These are phyloP conservation scores for Drosophila kanapiae DNA, from an alignment of 1,140 invertebrate species.

Conservation along the genomic window DNA sequence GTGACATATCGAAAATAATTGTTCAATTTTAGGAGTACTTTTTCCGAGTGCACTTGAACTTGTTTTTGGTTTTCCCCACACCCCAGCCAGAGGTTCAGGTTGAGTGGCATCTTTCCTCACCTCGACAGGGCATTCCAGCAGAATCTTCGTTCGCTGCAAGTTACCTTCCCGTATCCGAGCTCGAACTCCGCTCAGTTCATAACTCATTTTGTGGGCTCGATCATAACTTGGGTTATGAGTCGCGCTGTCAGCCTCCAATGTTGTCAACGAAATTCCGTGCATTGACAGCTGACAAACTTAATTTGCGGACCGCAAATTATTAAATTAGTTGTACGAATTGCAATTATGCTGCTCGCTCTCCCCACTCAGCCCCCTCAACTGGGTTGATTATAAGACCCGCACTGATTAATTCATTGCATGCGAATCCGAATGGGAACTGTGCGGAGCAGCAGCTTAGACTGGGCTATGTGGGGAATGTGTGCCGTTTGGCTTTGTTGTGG, in stretches of 20 bases:
- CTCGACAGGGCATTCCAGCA: conserved; percentile 14
- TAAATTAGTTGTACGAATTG: conserved; percentile 82
- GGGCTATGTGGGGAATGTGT: conserved; percentile 69
- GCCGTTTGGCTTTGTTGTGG: conserved; percentile 76
- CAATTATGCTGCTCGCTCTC: conserved; percentile 50
- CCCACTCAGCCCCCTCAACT: not conserved
- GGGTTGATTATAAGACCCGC: conserved; percentile 52
- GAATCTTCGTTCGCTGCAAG: conserved; percentile 5
- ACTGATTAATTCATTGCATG: conserved; percentile 80
- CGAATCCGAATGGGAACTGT: conserved; percentile 61
- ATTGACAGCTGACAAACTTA: conserved; percentile 83
- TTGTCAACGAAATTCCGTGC: conserved; percentile 79
- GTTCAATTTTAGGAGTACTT: not conserved
- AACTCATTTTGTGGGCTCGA: conserved; percentile 68
- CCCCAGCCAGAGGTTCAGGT: conserved; percentile 17
- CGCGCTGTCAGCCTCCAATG: conserved; percentile 75
- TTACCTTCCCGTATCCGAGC: not conserved
- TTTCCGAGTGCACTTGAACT: conserved; percentile 23
- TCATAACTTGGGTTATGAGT: conserved; percentile 81
- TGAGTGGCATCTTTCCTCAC: conserved; percentile 36
- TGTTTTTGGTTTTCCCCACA: conserved; percentile 18
- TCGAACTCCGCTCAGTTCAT: conserved; percentile 59
- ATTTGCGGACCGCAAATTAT: conserved; percentile 77
- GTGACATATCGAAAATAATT: not conserved
- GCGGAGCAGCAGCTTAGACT: conserved; percentile 17